Evolutionary conservation across 2,888 invertebrate genomes (phyloP).

Genomic region (Automeris io): DNA sequence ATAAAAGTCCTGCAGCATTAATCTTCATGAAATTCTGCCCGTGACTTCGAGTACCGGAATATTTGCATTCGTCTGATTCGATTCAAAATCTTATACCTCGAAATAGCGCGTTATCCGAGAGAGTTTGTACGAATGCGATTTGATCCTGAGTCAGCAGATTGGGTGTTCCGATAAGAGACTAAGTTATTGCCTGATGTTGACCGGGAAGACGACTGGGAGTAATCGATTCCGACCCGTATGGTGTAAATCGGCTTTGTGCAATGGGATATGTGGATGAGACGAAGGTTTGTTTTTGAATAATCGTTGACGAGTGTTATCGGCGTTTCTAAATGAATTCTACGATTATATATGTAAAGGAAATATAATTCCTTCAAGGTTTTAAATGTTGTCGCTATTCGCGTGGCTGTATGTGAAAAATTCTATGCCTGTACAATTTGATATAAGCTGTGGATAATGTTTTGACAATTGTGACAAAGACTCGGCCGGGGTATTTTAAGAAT

Average conservation of each 20-base stretch:
- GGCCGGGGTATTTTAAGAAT: no score
- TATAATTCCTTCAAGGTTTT: no score
- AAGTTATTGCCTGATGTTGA: slow-evolving; percentile 60
- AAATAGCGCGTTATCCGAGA: slow-evolving; percentile 26
- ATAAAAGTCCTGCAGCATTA: neutral
- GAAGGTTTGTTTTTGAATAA: neutral
- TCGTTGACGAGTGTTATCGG: neutral
- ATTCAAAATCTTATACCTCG: slow-evolving; percentile 27
- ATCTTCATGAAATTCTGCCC: slow-evolving; percentile 4
- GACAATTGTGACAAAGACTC: no score
- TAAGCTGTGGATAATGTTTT: no score
- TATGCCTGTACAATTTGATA: no score
- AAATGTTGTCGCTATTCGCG: no score
- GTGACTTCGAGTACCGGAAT: slow-evolving; percentile 17
- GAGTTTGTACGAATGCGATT: slow-evolving; percentile 25
- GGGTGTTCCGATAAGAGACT: slow-evolving; percentile 55
- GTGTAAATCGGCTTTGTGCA: slow-evolving; percentile 26
- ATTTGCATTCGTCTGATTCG: slow-evolving; percentile 30
- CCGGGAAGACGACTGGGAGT: slow-evolving; percentile 26
- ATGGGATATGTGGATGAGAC: slow-evolving; percentile 13
- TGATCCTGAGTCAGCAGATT: slow-evolving; percentile 53
- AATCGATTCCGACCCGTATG: slow-evolving; percentile 32
- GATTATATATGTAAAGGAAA: no score
- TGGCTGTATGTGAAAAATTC: no score
- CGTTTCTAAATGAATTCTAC: no score